Evolutionary conservation across 1,140 invertebrate genomes (phyloP).

Genomic region (Drosophila melanogaster): Release_6_plus_ISO1_MT NT_037436.4:20572501-20573000

Average conservation of each 20-base stretch:
- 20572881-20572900: constrained; percentile 1
- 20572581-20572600: neutral
- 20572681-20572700: no score
- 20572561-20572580: neutral
- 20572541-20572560: neutral
- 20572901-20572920: constrained; percentile 30
- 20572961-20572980: constrained; percentile 17
- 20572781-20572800: constrained; percentile 78
- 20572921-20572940: constrained; percentile 78
- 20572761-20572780: constrained; percentile 42
- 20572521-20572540: constrained; percentile 1
- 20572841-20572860: constrained; percentile 42
- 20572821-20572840: constrained; percentile 41
- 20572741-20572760: constrained; percentile 44
- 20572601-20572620: neutral
- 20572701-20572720: neutral
- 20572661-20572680: no score
- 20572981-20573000: constrained; percentile 50
- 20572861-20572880: constrained; percentile 39
- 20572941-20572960: constrained; percentile 49
- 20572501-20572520: constrained; percentile 3
- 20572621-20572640: no score
- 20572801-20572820: constrained; percentile 80
- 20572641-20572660: no score
- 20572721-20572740: constrained; percentile 13